Evolutionary conservation across 2,888 invertebrate genomes (phyloP).

Genomic region (Hermaeophaga mercurialis): DNA sequence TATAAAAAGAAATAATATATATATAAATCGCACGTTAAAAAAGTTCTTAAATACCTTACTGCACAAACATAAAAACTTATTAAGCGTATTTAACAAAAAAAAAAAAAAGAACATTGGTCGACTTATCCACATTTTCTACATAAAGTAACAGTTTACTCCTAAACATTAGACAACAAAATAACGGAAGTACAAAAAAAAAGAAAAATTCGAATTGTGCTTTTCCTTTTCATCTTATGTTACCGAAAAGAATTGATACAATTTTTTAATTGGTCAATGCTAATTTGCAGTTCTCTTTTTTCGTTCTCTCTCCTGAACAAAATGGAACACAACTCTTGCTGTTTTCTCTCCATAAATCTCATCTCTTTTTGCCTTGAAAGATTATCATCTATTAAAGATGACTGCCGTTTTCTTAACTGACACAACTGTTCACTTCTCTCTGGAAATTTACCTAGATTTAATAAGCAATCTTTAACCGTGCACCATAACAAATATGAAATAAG

Average conservation of each 20-base stretch:
- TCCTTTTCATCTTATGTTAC: slow-evolving; percentile 48
- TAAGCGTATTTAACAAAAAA: not conserved
- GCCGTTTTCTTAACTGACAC: slow-evolving; percentile 57
- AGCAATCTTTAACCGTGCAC: no score
- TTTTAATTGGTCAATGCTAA: slow-evolving; percentile 51
- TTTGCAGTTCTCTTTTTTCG: slow-evolving; percentile 50
- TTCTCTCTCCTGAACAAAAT: slow-evolving; percentile 50
- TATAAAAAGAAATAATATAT: no score
- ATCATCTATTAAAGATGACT: slow-evolving; percentile 60
- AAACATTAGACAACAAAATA: slow-evolving; percentile 31
- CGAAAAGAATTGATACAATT: slow-evolving; percentile 54
- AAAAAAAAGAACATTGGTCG: slow-evolving; percentile 8
- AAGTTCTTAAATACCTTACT: no score
- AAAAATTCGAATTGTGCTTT: slow-evolving; percentile 9
- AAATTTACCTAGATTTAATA: no score
- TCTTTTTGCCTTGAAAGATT: slow-evolving; percentile 60
- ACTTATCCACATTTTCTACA: slow-evolving; percentile 1
- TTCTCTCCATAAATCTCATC: slow-evolving; percentile 54
- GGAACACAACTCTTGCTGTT: slow-evolving; percentile 51
- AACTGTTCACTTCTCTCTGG: slow-evolving; percentile 61
- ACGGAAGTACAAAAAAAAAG: slow-evolving; percentile 29
- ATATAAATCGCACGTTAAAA: no score
- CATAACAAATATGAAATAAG: no score
- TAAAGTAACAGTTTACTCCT: slow-evolving; percentile 11
- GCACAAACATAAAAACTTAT: no score